Evolutionary conservation across 64 coral and sea anemone genomes (phyloP).

Genomic region (Trachythela sp.): DNA sequence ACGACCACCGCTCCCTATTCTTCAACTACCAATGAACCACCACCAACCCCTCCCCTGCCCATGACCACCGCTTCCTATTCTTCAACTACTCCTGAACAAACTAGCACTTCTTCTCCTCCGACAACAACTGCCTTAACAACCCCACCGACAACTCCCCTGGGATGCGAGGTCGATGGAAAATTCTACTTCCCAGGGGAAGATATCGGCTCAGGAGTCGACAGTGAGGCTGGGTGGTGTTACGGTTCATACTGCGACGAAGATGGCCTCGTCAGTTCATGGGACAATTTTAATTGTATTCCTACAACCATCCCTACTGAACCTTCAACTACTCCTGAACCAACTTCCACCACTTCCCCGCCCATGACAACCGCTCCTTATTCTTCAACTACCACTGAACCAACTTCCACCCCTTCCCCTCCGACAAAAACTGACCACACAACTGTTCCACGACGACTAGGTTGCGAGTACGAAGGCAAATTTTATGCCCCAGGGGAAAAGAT

Average conservation of each 20-base stretch:
- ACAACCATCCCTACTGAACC: neutral
- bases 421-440: neutral
- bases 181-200: neutral
- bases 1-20: too few relatives aligned
- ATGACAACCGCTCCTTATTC: too few relatives aligned
- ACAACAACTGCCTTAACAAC: neutral
- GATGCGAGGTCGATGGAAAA: conserved; percentile 35
- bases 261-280: neutral
- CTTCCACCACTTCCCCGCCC: too few relatives aligned
- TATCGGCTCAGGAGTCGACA: neutral
- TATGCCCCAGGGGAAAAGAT: conserved; percentile 51
- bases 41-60: too few relatives aligned
- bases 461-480: conserved; percentile 39
- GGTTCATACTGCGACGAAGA: neutral
- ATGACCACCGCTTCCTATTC: too few relatives aligned
- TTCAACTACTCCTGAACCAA: neutral
- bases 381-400: neutral
- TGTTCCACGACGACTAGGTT: too few relatives aligned
- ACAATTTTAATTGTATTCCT: conserved; percentile 37
- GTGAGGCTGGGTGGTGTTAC: conserved; percentile 24
- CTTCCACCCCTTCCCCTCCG: neutral
- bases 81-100: too few relatives aligned
- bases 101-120: too few relatives aligned
- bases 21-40: too few relatives aligned
- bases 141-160: neutral